Evolutionary conservation across 2,113 vertebrate species (phyloP).

Genomic region (Dipodomys merriami): DNA sequence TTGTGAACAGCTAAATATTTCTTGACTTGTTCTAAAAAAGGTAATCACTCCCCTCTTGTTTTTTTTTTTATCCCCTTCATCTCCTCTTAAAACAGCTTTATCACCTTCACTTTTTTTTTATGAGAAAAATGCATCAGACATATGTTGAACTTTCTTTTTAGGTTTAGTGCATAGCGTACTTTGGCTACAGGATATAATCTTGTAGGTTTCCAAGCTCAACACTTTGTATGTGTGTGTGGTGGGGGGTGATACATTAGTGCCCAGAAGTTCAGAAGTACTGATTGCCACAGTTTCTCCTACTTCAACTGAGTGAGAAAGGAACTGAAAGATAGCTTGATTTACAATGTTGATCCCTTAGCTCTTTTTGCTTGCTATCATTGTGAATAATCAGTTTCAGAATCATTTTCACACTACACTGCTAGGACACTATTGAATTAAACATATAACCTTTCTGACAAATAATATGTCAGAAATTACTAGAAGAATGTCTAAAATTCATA

Average conservation of each 20-base stretch:
- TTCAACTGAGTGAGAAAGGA: conserved; percentile 58
- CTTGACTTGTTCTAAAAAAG: not conserved
- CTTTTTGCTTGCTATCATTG: conserved; percentile 52
- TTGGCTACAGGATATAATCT: not conserved
- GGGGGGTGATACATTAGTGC: conserved; percentile 39
- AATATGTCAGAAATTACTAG: not conserved
- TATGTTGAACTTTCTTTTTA: conserved; percentile 15
- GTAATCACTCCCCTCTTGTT: not conserved
- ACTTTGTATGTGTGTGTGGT: not conserved
- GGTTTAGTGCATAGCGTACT: not conserved
- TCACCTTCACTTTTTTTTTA: not conserved
- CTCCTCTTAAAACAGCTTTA: not conserved
- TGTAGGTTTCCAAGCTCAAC: not conserved
- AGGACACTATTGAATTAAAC: conserved; percentile 57
- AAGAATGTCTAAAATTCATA: not conserved
- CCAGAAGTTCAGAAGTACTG: conserved; percentile 62
- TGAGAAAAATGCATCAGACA: not conserved
- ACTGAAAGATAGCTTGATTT: conserved; percentile 50
- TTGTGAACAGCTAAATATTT: not conserved
- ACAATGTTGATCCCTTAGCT: conserved; percentile 5
- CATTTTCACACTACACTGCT: not conserved
- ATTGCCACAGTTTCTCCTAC: conserved; percentile 62
- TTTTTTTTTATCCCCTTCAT: not conserved
- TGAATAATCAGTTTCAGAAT: conserved; percentile 45
- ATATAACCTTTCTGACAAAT: not conserved